Evolutionary conservation across 2,797 vertebrate species (phyloP), one percentile per base, ranked within the genome.

Genomic region (Tapera naevia): DNA sequence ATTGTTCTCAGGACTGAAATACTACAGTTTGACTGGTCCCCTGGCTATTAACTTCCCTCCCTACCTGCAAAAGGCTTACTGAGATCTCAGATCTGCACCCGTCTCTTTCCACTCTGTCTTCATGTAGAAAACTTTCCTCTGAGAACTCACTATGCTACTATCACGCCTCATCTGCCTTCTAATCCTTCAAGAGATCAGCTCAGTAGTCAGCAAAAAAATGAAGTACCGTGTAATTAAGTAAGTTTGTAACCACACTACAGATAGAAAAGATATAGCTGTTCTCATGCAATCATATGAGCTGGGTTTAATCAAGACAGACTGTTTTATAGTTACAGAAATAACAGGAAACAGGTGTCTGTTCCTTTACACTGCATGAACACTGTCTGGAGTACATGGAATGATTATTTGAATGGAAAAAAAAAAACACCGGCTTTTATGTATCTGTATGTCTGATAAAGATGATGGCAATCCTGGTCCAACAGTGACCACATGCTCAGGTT

Each of bases 201-300:
- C 51, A 60, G 17, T 54, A 89, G 30, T 45, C 80, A 86, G 75
- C n/a, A 89, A 75, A 93, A 92, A 93, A 92, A 78, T 58, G 10
- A 88, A 88, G 48, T 41, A 56, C 33, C 48, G 32, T 28, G 41
- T 60, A 80, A 84, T 90, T 91, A 95, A 94, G 69, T 65, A 71
- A 51, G 17, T 10, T n/a, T 72, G 58, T 33, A 79, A 64, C 27
- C 18, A 66, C 23, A n/a, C 35, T 51, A 56, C 4, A 46, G 18
- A 21, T 80, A n/a, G 19, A 75, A 89, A 32, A 88, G 24, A n/a
- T 16, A 58, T 5, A 17, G 25, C 15, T 53, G 6, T 22, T 82
- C 57, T 65, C n/a, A 51, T 43, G 43, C 16, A 41, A 64, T 74
- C 43, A 4, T 39, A 46, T 41, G 45, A 92, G 37, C 48, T 53